phyloP scores from a whole-genome alignment of 2,888 invertebrate species.

The Zhuqinia jingwanae region DNA sequence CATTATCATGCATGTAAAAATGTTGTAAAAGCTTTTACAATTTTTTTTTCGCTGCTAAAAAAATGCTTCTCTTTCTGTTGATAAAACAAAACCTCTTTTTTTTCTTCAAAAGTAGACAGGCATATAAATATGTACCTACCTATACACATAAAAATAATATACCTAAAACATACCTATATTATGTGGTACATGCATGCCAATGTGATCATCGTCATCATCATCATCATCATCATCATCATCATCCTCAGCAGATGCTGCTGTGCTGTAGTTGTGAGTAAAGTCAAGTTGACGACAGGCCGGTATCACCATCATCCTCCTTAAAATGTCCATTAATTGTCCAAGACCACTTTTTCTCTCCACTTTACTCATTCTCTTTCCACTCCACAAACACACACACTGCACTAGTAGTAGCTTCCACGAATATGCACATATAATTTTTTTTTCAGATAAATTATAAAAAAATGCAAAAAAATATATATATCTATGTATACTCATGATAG shows the following conservation, averaged over 20 bases:
- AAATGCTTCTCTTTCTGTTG: too few species aligned
- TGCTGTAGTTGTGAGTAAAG: too few species aligned
- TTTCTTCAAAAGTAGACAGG: too few species aligned
- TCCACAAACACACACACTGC: not conserved
- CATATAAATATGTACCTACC: too few species aligned
- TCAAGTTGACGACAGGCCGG: not conserved
- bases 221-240: not conserved
- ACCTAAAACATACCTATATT: not conserved
- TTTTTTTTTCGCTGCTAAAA: not conserved
- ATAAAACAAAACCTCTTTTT: too few species aligned
- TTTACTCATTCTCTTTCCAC: not conserved
- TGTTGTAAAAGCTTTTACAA: slow-evolving; percentile 32
- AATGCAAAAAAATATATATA: not conserved
- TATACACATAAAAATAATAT: not conserved
- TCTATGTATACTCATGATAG: not conserved
- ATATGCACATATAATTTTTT: too few species aligned
- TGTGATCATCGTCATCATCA: not conserved
- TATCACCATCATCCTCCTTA: not conserved
- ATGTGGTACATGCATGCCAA: not conserved
- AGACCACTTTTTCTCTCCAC: slow-evolving; percentile 15
- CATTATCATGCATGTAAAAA: not conserved
- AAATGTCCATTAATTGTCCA: slow-evolving; percentile 32
- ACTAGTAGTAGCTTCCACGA: too few species aligned
- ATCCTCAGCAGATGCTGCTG: too few species aligned
- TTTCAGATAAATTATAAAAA: not conserved